These are phyloP conservation scores for Aleiodes alternator DNA, from an alignment of 2,888 invertebrate species.

Conservation along the genomic window DNA sequence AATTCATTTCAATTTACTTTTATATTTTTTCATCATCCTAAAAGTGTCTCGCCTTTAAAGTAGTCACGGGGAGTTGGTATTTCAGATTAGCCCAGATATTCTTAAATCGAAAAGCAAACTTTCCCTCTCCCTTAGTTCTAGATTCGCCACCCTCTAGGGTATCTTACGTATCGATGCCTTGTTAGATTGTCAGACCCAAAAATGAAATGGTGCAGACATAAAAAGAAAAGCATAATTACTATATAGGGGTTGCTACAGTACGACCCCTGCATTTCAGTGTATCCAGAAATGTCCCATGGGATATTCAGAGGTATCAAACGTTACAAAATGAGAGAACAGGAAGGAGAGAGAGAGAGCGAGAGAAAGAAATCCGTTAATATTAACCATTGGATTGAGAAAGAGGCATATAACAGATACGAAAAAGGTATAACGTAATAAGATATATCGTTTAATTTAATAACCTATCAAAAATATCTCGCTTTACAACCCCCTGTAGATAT, in stretches of 20 bases:
- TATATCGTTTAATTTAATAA: constrained; percentile 74
- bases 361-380: constrained; percentile 46
- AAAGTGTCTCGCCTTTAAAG: constrained; percentile 10
- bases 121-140: constrained; percentile 45
- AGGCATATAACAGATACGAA: constrained; percentile 38
- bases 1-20: constrained; percentile 25
- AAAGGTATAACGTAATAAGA: constrained; percentile 60
- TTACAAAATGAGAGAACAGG: constrained; percentile 47
- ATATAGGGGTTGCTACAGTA: constrained; percentile 71
- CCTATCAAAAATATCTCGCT: constrained; percentile 66
- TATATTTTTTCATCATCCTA: constrained; percentile 17
- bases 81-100: constrained; percentile 64
- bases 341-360: constrained; percentile 33
- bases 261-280: constrained; percentile 67
- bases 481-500: constrained; percentile 23
- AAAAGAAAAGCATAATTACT: constrained; percentile 74
- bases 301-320: constrained; percentile 48
- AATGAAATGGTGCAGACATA: constrained; percentile 73
- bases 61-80: constrained; percentile 8
- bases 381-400: constrained; percentile 42
- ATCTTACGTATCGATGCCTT: constrained; percentile 63
- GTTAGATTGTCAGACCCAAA: constrained; percentile 66
- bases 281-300: constrained; percentile 72
- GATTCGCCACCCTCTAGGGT: constrained; percentile 13
- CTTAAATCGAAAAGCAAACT: constrained; percentile 60